A percentile compares a stretch with the other conserved stretches of the same genome.
phyloP scores from a whole-genome alignment of 2,113 vertebrate genomes.

The Serinus canaria region DNA sequence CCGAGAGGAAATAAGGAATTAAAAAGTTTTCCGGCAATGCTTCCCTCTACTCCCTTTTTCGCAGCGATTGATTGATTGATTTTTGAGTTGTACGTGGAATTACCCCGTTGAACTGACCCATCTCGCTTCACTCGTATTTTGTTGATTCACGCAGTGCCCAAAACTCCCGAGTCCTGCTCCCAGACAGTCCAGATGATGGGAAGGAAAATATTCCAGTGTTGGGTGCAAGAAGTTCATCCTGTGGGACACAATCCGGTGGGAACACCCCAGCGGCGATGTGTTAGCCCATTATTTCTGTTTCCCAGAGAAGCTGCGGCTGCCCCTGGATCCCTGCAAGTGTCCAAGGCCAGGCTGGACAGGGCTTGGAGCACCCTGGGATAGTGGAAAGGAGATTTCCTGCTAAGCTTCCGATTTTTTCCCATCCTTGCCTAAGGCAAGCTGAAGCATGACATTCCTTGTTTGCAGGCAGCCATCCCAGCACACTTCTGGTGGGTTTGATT shows the following conservation, averaged over 20 bases:
- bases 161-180: neutral
- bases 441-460: neutral
- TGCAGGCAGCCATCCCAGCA: neutral
- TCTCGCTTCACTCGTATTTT: rapidly evolving
- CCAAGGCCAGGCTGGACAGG: rapidly evolving
- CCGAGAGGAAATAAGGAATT: neutral
- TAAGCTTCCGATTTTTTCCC: neutral
- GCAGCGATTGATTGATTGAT: neutral
- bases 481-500: conserved; percentile 10
- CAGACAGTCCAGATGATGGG: rapidly evolving
- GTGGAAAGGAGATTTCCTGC: neutral
- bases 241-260: rapidly evolving
- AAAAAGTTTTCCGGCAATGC: neutral
- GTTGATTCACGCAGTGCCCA: neutral
- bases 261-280: rapidly evolving
- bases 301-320: neutral
- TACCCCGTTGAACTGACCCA: neutral
- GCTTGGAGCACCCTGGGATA: neutral
- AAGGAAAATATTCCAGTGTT: neutral
- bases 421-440: neutral
- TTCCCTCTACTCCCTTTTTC: neutral
- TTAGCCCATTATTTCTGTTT: neutral
- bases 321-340: neutral
- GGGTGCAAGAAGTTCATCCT: neutral
- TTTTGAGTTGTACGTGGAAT: neutral